Conservation (phyloP, 2,113 vertebrate genomes). For the zebrafish (Danio rerio) region DNA sequence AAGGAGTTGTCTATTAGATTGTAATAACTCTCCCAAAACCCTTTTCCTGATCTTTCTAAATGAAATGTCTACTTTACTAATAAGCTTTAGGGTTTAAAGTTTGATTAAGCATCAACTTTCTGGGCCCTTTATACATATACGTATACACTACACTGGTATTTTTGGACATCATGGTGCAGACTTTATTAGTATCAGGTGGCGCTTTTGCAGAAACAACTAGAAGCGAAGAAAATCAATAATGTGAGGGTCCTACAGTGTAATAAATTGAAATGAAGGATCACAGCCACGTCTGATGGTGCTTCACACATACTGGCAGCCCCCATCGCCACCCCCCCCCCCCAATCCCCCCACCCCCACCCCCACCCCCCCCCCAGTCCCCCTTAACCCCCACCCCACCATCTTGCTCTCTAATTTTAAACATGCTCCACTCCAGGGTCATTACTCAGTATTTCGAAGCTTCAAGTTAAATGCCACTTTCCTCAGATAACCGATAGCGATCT, state of each 20-base stretch:
- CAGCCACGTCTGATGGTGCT: conserved; percentile 24
- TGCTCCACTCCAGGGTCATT: conserved; percentile 31
- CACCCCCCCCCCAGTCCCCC: not conserved
- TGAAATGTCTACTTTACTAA: no score
- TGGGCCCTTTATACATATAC: not conserved
- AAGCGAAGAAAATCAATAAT: not conserved
- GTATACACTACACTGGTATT: not conserved
- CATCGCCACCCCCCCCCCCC: no score
- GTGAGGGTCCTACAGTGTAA: conserved; percentile 4
- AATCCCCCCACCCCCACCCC: not conserved
- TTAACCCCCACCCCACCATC: not conserved
- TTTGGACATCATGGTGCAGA: not conserved
- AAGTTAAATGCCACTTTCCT: conserved; percentile 45
- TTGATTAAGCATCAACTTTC: conserved; percentile 1
- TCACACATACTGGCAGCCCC: conserved; percentile 36
- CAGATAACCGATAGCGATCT: conserved; percentile 39
- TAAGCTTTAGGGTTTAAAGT: not conserved
- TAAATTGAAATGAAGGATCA: conserved; percentile 35
- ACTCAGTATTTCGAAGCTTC: conserved; percentile 37
- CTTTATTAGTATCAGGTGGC: conserved; percentile 15
- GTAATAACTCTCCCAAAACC: no score
- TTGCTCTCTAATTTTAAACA: conserved; percentile 26
- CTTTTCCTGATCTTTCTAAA: no score
- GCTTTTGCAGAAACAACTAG: conserved; percentile 9
- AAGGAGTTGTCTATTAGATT: no score